Conservation (phyloP, 23 tunicate species). For the Halocynthia aurantium region DNA sequence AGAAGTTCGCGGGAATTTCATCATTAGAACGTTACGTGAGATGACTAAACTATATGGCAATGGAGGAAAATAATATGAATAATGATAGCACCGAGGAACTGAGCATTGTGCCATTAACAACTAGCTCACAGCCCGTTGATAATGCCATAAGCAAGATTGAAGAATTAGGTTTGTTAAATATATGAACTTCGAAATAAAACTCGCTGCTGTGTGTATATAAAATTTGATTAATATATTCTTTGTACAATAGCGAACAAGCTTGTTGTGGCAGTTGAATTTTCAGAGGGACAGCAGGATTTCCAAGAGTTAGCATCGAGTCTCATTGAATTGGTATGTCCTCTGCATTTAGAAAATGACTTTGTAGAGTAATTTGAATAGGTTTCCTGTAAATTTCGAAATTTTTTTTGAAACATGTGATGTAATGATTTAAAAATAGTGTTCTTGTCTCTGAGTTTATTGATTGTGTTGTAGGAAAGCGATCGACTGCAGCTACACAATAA, state of each 20-base stretch:
- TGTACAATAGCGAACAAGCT: neutral
- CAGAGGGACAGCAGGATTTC: constrained; percentile 34
- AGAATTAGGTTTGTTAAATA: constrained; percentile 8
- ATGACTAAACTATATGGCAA: no score
- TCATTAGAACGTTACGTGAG: no score
- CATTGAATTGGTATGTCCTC: constrained; percentile 29
- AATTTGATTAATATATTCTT: neutral
- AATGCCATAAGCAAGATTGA: constrained; percentile 17
- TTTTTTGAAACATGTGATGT: no score
- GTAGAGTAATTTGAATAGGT: neutral
- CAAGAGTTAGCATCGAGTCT: constrained; percentile 26
- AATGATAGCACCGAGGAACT: no score
- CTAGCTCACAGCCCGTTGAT: constrained; percentile 1
- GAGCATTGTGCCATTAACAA: neutral
- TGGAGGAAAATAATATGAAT: no score
- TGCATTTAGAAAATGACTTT: neutral
- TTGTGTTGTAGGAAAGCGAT: constrained; percentile 26
- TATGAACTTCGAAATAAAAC: neutral
- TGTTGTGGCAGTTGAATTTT: constrained; percentile 3
- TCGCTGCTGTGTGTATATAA: no score
- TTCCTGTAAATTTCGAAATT: neutral
- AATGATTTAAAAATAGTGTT: no score
- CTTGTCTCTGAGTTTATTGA: neutral
- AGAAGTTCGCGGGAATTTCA: no score
- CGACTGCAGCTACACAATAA: constrained; percentile 36